Percentiles rank a stretch among this genome's conserved stretches.
Evolutionary conservation across 2,888 invertebrate species (phyloP).

Genomic region (Hypsopygia costalis): DNA sequence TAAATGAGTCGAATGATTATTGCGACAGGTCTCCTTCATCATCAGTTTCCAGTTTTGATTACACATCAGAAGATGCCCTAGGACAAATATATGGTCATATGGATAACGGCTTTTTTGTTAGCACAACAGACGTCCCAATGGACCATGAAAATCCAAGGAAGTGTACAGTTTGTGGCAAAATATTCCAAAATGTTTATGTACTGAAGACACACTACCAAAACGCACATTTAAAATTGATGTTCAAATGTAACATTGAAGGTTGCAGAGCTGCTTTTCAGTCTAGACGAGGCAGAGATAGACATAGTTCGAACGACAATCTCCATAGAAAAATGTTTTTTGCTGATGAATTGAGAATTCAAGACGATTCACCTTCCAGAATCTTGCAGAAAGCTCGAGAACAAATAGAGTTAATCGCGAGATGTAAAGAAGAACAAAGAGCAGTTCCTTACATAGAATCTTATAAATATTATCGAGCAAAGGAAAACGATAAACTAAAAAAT

Average conservation of each 20-base stretch:
- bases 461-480: conserved; percentile 60
- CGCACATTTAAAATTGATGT: conserved; percentile 96
- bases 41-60: conserved; percentile 81
- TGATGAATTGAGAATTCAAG: conserved; percentile 65
- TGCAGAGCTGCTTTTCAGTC: conserved; percentile 97
- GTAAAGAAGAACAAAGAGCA: conserved; percentile 86
- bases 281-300: conserved; percentile 94
- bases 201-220: conserved; percentile 98
- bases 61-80: conserved; percentile 81
- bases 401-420: conserved; percentile 88
- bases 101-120: conserved; percentile 86
- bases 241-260: conserved; percentile 96
- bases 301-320: conserved; percentile 94
- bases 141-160: conserved; percentile 95
- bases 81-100: conserved; percentile 86
- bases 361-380: conserved; percentile 65
- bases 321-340: conserved; percentile 94
- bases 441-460: conserved; percentile 80
- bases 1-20: conserved; percentile 60
- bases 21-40: conserved; percentile 81
- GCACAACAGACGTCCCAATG: conserved; percentile 90
- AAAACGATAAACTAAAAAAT: conserved; percentile 55
- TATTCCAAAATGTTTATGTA: conserved; percentile 95
- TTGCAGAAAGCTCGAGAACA: conserved; percentile 84
- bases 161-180: conserved; percentile 95